Base-by-base conservation (phyloP, 2,797 vertebrate species). In the Microcaecilia unicolor region DNA sequence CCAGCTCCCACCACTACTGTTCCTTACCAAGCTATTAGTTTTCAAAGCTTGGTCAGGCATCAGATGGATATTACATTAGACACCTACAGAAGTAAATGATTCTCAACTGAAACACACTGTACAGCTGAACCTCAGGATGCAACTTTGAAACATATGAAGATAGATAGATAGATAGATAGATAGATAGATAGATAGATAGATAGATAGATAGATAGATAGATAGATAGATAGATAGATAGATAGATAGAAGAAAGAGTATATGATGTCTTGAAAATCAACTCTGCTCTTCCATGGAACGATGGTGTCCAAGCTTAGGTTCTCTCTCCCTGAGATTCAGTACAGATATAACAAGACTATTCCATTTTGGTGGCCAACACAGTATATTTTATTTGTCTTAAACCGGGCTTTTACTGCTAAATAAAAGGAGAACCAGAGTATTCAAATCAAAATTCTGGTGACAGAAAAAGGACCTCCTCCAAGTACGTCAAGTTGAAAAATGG, bases 111-210 rank as follows among this genome's bases (percentile, higher is more conserved):
- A 75, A 74, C 41, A 74, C n/a, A n/a, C n/a, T n/a, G n/a, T n/a
- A n/a, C 29, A 78, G 69, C 56, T 74, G 78, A 78, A 77, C 81
- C n/a, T 52, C 70, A 66, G 67, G 67, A 78, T 74, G 51, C 68
- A 60, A 64, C 51, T 70, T 72, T 23, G 60, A 70, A 55, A 27
- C n/a, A 41, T 35, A 32, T 16, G n/a, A n/a, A n/a, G n/a, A n/a
- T n/a, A n/a, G n/a, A n/a, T n/a, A n/a, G n/a, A n/a, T n/a, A n/a
- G n/a, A n/a, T n/a, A n/a, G n/a, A n/a, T n/a, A n/a, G n/a, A n/a
- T n/a, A n/a, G n/a, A n/a, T n/a, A n/a, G n/a, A n/a, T n/a, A n/a
- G n/a, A n/a, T n/a, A n/a, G n/a, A n/a, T n/a, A n/a, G n/a, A n/a
- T n/a, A n/a, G n/a, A n/a, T n/a, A n/a, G n/a, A n/a, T n/a, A n/a